Percentiles rank a stretch among this genome's conserved stretches.
Conservation (phyloP, 2,113 vertebrate species). For the Columba janthina region DNA sequence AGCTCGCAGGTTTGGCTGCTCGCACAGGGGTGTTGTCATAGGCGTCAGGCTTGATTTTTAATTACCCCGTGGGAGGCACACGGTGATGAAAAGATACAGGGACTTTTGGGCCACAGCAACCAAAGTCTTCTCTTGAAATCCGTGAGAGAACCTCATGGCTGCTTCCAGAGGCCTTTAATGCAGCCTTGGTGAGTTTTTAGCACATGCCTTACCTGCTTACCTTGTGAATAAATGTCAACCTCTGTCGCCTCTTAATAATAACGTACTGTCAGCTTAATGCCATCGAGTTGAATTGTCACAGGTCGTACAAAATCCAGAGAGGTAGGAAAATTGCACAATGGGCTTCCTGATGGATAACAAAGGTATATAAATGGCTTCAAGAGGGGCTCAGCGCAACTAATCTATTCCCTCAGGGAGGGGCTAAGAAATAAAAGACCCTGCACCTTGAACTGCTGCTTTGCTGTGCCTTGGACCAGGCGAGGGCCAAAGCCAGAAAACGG, state of each 20-base stretch:
- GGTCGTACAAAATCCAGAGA: not conserved
- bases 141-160: not conserved
- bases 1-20: not conserved
- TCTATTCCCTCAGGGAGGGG: not conserved
- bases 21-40: not conserved
- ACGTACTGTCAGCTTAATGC: not conserved
- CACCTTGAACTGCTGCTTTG: not conserved
- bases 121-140: not conserved
- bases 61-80: not conserved
- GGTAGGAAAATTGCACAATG: not conserved
- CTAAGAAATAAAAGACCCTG: not conserved
- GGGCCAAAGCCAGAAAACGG: not conserved
- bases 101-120: not conserved
- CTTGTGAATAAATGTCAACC: not conserved
- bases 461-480: not conserved
- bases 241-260: not conserved
- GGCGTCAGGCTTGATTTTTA: slow-evolving; percentile 21
- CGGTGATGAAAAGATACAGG: not conserved
- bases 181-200: not conserved
- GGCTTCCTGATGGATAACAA: not conserved
- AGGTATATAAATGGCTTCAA: not conserved
- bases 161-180: not conserved
- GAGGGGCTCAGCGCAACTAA: not conserved
- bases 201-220: not conserved
- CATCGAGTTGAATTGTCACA: not conserved